These are phyloP conservation scores for Acanthaster planci DNA, from an alignment of 35 echinoderm and acorn worm genomes.

Conservation along the genomic window DNA sequence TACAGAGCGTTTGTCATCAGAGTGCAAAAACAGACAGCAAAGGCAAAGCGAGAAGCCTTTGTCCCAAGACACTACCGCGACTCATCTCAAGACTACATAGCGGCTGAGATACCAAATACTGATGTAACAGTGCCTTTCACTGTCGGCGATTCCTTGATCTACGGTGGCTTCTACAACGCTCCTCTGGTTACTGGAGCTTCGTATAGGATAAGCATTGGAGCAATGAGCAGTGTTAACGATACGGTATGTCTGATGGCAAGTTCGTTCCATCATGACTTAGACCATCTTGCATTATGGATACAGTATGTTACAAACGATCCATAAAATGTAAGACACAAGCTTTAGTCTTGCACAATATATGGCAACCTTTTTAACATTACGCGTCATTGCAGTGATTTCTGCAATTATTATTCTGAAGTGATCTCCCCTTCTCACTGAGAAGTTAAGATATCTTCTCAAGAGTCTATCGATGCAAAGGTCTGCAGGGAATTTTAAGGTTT, in stretches of 20 bases:
- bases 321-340: too few species aligned
- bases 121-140: constrained; percentile 30
- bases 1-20: neutral
- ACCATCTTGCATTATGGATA: too few species aligned
- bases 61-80: neutral
- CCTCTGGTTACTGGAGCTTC: constrained; percentile 46
- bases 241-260: neutral
- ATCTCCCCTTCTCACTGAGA: too few species aligned
- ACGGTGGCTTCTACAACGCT: constrained; percentile 66
- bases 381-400: too few species aligned
- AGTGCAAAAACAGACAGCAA: neutral
- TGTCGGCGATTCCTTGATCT: constrained; percentile 58
- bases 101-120: constrained; percentile 44
- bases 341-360: too few species aligned
- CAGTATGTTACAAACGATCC: too few species aligned
- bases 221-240: constrained; percentile 30
- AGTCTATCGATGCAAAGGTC: too few species aligned
- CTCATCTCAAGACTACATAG: constrained; percentile 54
- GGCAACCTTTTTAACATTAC: too few species aligned
- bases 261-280: too few species aligned
- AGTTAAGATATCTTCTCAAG: too few species aligned
- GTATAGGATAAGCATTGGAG: constrained; percentile 51
- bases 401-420: too few species aligned
- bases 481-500: too few species aligned
- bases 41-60: neutral